Evolutionary conservation across 2,888 invertebrate species (phyloP), one percentile per base, ranked within the genome.

Genomic region (Rhagium mordax): DNA sequence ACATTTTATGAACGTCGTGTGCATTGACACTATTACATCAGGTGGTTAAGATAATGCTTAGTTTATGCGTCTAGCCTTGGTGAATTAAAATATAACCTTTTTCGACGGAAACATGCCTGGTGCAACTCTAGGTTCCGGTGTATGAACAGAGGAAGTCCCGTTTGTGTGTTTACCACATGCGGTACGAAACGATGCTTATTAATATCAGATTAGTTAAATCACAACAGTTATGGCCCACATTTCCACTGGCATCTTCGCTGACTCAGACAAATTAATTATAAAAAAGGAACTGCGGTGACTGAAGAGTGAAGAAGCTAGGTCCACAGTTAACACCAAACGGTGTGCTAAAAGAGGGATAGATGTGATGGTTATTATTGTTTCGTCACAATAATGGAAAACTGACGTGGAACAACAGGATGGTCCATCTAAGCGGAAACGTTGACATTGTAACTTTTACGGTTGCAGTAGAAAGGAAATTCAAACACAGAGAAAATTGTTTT

Each of bases 111-210:
- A 72, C 77, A 78, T 74, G 75, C 72, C 75, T 72, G 72, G 72
- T 75, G 78, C 78, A 80, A 78, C 69, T 70, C 69, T 72, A 21
- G 18, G 78, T 81, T 79, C 76, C 79, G 79, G 76, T 78, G 15
- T 20, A 41, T 72, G 74, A 62, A 33, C 74, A 72, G 69, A 78
- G 81, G 78, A 81, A 78, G 74, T 78, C 71, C 76, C 76, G 78
- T 76, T 70, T 62, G 65, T 41, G 33, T n/a, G 64, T 62, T 69
- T 48, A 51, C 69, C 61, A 66, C 64, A 59, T 33, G 33, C 33
- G 33, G 59, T 33, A 59, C 59, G 13, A 24, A 57, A 27, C 15
- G 29, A 59, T n/a, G 33, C 16, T 59, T 59, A 59, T 33, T 59
- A 59, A 59, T 59, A 55, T 53, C 20, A 59, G 47, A 49, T 65